Evolutionary conservation across 2,113 vertebrate species (phyloP).

Genomic region (Beaufortia kweichowensis): DNA sequence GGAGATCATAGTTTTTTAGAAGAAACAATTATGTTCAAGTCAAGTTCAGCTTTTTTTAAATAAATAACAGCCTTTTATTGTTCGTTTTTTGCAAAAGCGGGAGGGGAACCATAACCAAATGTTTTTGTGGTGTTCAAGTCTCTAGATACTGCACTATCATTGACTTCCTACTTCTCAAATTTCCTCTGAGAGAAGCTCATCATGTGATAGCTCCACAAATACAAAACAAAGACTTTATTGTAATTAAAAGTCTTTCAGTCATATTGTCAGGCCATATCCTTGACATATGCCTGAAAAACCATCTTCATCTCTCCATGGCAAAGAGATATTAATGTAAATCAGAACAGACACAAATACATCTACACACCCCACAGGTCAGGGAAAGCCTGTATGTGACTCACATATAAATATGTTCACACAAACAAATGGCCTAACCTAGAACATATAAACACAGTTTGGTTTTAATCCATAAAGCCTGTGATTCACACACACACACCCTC

Average conservation of each 20-base stretch:
- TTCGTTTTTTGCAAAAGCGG: too few relatives aligned
- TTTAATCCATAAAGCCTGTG: slow-evolving; percentile 22
- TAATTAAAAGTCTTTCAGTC: slow-evolving; percentile 5
- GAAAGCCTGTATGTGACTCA: slow-evolving; percentile 2
- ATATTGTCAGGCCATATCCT: background rate
- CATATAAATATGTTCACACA: background rate
- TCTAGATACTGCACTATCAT: background rate
- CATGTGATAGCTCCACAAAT: slow-evolving; percentile 26
- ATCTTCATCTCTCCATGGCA: background rate
- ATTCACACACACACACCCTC: background rate
- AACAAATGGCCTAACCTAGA: slow-evolving; percentile 16
- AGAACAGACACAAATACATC: background rate
- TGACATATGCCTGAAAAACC: background rate
- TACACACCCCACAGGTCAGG: slow-evolving; percentile 11
- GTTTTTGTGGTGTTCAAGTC: background rate
- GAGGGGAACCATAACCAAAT: too few relatives aligned
- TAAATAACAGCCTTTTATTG: too few relatives aligned
- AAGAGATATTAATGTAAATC: background rate
- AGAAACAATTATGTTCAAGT: too few relatives aligned
- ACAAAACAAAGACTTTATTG: slow-evolving; percentile 20
- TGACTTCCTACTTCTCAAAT: slow-evolving; percentile 27
- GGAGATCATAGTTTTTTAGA: too few relatives aligned
- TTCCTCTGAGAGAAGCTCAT: slow-evolving; percentile 20
- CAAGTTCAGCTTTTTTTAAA: too few relatives aligned
- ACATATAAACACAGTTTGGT: background rate